These are phyloP conservation scores for Sardina pilchardus DNA, from an alignment of 2,113 vertebrate species.

Conservation along the genomic window DNA sequence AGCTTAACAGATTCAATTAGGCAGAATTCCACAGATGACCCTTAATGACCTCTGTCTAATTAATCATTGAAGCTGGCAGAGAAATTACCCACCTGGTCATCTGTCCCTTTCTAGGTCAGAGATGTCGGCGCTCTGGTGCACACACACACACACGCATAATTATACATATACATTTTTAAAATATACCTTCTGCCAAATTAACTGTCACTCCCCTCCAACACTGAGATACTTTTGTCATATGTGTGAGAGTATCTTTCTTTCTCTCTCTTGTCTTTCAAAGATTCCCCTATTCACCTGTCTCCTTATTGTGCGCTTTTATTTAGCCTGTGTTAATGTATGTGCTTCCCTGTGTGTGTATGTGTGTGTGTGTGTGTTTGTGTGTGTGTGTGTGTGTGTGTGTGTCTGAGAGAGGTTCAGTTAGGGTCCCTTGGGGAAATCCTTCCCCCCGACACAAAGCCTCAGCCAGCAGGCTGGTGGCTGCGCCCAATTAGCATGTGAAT, in stretches of 20 bases:
- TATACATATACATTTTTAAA: neutral
- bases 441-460: constrained; percentile 24
- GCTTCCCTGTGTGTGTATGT: neutral
- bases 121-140: neutral
- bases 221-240: neutral
- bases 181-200: neutral
- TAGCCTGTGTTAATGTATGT: constrained; percentile 17
- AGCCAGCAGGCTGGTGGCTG: neutral
- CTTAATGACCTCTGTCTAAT: constrained; percentile 48
- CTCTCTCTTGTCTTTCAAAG: neutral
- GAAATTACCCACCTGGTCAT: constrained; percentile 22
- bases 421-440: constrained; percentile 5
- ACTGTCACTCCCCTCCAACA: neutral
- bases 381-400: constrained; percentile 11
- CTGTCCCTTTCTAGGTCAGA: constrained; percentile 23
- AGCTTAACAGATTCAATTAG: constrained; percentile 57
- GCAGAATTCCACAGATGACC: constrained; percentile 54
- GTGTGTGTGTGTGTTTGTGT: neutral
- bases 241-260: neutral
- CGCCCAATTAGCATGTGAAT: constrained; percentile 61
- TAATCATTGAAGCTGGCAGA: constrained; percentile 42
- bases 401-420: neutral
- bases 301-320: constrained; percentile 1
- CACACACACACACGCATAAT: neutral
- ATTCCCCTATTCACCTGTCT: neutral